These are phyloP conservation scores for Acleris cristana DNA, from an alignment of 2,888 invertebrate genomes.

Conservation along the genomic window DNA sequence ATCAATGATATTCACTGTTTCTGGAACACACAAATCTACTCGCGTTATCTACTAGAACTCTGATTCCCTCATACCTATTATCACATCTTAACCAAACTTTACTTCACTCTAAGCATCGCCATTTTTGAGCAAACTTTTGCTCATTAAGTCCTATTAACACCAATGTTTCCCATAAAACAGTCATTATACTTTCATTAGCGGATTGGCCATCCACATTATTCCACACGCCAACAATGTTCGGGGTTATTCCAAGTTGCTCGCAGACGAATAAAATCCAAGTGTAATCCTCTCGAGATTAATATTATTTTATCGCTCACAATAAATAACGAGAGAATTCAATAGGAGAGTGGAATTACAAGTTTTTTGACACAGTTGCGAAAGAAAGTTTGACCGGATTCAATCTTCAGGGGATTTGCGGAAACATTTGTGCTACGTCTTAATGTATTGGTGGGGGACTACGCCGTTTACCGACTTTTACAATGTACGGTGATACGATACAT, in stretches of 20 bases:
- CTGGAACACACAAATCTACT: no score
- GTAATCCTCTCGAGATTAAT: conserved; percentile 81
- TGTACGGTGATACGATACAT: background rate
- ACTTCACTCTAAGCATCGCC: background rate
- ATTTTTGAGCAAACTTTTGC: conserved; percentile 31
- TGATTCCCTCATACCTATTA: background rate
- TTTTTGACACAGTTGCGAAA: conserved; percentile 75
- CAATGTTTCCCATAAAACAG: conserved; percentile 41
- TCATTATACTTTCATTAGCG: conserved; percentile 55
- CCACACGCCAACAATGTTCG: conserved; percentile 61
- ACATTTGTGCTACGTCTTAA: conserved; percentile 57
- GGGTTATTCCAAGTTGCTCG: conserved; percentile 72
- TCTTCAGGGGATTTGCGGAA: conserved; percentile 73
- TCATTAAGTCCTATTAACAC: conserved; percentile 25
- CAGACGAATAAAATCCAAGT: conserved; percentile 78
- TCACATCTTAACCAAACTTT: background rate
- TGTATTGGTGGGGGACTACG: conserved; percentile 23
- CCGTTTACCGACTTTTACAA: conserved; percentile 1
- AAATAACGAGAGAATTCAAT: conserved; percentile 82
- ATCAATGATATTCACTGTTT: no score
- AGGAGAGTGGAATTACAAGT: conserved; percentile 75
- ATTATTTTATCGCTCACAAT: conserved; percentile 83
- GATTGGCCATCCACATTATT: conserved; percentile 61
- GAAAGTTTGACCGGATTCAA: conserved; percentile 76
- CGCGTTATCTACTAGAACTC: no score